These are phyloP conservation scores for Drosophila fungiperda DNA, from an alignment of 2,888 invertebrate species.

Conservation along the genomic window DNA sequence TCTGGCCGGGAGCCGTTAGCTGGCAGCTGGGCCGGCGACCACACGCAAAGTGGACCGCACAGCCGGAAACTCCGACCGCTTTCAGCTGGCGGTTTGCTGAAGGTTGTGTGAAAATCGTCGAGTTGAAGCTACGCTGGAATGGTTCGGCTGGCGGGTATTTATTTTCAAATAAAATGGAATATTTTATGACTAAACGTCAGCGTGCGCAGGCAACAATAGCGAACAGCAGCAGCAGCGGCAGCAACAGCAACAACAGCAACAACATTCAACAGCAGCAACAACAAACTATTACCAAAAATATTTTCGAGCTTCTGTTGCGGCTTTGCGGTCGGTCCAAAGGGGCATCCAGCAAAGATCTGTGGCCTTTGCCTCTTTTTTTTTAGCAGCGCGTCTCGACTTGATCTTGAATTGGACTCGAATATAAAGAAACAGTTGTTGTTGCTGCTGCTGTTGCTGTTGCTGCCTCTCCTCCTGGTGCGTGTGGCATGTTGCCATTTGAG, in stretches of 20 bases:
- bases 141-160: constrained; percentile 44
- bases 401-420: constrained; percentile 54
- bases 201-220: constrained; percentile 53
- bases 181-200: constrained; percentile 79
- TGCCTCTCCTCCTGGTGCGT: constrained; percentile 61
- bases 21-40: constrained; percentile 57
- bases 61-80: constrained; percentile 50
- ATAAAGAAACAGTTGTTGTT: constrained; percentile 44
- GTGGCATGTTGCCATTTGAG: constrained; percentile 79
- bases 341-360: constrained; percentile 38
- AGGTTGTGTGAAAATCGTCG: constrained; percentile 70
- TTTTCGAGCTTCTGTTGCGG: constrained; percentile 78
- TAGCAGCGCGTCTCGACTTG: constrained; percentile 48
- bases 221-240: constrained; percentile 34
- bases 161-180: constrained; percentile 78
- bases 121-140: constrained; percentile 36
- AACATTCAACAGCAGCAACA: constrained; percentile 38
- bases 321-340: constrained; percentile 61
- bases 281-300: constrained; percentile 75
- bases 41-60: constrained; percentile 60
- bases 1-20: constrained; percentile 63
- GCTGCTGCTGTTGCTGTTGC: constrained; percentile 23
- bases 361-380: constrained; percentile 73
- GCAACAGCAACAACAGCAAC: constrained; percentile 43
- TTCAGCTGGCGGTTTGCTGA: constrained; percentile 41